A percentile compares a stretch with the other conserved stretches of the same genome.
Evolutionary conservation across 2,797 vertebrate genomes (phyloP).

Genomic region (Gallirallus australis): DNA sequence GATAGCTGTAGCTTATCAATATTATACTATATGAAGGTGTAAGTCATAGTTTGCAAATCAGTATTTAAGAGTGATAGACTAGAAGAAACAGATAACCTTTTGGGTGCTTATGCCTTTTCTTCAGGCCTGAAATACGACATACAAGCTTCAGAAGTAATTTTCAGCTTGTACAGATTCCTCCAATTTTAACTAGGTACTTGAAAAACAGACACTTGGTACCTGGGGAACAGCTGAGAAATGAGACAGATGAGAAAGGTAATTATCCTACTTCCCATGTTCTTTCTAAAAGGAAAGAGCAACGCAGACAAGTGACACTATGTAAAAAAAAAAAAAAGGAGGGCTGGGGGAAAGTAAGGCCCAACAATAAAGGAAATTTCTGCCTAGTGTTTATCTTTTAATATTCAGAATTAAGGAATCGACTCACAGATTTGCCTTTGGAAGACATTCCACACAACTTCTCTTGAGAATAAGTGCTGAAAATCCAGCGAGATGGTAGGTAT

Average conservation of each 20-base stretch:
- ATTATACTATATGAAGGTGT: not conserved
- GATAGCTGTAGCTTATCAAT: not conserved
- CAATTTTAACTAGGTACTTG: not conserved
- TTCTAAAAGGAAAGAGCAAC: not conserved
- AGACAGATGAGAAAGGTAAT: not conserved
- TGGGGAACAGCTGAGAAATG: not conserved
- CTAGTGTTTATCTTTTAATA: not conserved
- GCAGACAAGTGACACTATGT: not conserved
- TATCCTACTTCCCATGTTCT: not conserved
- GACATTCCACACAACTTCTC: not conserved
- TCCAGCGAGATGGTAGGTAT: not conserved
- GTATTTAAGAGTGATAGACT: not conserved
- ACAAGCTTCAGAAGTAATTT: not conserved
- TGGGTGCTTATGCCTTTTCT: not conserved
- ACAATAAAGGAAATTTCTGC: not conserved
- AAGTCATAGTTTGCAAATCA: not conserved
- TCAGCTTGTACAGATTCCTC: not conserved
- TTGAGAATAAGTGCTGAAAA: not conserved
- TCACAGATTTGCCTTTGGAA: not conserved
- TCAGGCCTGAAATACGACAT: not conserved
- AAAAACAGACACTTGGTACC: not conserved
- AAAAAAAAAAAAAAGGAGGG: not conserved
- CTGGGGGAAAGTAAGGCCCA: not conserved
- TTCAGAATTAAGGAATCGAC: not conserved
- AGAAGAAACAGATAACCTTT: not conserved